These are phyloP conservation scores for Hemibagrus guttatus DNA, from an alignment of 2,797 vertebrate genomes.

Conservation along the genomic window DNA sequence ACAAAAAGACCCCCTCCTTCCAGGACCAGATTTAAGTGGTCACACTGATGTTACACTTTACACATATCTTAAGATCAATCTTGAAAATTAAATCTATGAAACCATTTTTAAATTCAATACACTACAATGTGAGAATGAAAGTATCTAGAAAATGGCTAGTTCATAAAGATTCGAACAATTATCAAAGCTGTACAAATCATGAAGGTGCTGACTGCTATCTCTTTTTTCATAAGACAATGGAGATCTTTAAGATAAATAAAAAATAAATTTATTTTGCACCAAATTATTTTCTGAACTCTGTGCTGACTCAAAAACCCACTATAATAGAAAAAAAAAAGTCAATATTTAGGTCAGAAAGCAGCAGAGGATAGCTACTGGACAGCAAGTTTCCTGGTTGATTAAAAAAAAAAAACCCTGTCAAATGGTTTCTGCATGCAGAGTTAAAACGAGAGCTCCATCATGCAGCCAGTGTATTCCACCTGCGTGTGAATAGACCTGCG, in stretches of 20 bases:
- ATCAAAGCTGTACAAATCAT: background rate
- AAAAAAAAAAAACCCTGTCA: background rate
- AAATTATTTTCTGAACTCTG: background rate
- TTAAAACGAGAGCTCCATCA: constrained; percentile 28
- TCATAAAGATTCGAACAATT: too few relatives aligned
- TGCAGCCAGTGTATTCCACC: constrained; percentile 38
- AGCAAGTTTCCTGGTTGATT: background rate
- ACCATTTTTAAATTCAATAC: background rate
- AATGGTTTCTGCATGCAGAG: constrained; percentile 43
- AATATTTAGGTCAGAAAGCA: background rate
- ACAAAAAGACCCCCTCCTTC: constrained; percentile 15
- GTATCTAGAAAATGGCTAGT: background rate
- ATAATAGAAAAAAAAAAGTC: background rate
- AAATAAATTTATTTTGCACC: too few relatives aligned
- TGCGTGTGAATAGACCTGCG: constrained; percentile 62
- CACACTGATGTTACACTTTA: background rate
- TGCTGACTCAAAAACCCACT: background rate
- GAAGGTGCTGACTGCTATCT: background rate
- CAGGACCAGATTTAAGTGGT: constrained; percentile 12
- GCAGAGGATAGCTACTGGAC: background rate
- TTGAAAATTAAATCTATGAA: background rate
- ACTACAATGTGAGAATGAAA: background rate
- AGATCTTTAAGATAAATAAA: background rate
- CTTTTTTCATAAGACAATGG: background rate
- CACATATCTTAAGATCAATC: background rate